Evolutionary conservation across 2,888 invertebrate genomes (phyloP), one percentile per base, ranked within the genome.

Genomic region (Cetonia aurata): DNA sequence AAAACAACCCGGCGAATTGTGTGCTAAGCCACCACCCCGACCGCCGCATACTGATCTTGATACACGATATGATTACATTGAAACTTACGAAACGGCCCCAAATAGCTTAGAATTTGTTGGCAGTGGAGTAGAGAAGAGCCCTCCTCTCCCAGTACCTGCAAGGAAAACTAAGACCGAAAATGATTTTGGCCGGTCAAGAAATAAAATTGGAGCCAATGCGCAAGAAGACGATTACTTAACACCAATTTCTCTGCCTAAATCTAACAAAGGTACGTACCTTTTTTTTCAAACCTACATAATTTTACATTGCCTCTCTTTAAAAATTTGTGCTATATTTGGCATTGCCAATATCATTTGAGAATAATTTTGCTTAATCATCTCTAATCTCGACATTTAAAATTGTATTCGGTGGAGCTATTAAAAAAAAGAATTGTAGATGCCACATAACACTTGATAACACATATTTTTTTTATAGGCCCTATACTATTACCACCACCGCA

Each of bases 181-280:
- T 17, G 85, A 83, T 69, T 86, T 85, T 72, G 66, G 76, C 55
- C 74, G 85, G 70, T 84, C 85, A 2, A 82, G 79, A 71, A 85
- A 84, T 71, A 79, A 78, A 33, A 77, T 79, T 10, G 78, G 76
- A 42, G 57, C 77, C 15, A 75, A 41, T 48, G 46, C 15, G 2
- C 77, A 87, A 73, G 87, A 87, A 33, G 91, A 91, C 71, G 91
- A 92, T 79, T 93, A 93, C 83, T 83, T 92, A 71, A 89, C 91
- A 13, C 92, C 92, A 0, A 87, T 90, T 73, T 86, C 87, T 65
- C 87, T 89, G 46, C 86, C 87, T 60, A 87, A 81, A 55, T 80
- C 78, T 72, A 82, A 80, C 17, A 37, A 65, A 75, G 81, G 79
- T 72, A 77, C 2, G 31, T 46, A 25, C n/a, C n/a, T n/a, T n/a